Evolutionary conservation across 2,888 invertebrate genomes (phyloP).

Genomic region (Tuta absoluta): DNA sequence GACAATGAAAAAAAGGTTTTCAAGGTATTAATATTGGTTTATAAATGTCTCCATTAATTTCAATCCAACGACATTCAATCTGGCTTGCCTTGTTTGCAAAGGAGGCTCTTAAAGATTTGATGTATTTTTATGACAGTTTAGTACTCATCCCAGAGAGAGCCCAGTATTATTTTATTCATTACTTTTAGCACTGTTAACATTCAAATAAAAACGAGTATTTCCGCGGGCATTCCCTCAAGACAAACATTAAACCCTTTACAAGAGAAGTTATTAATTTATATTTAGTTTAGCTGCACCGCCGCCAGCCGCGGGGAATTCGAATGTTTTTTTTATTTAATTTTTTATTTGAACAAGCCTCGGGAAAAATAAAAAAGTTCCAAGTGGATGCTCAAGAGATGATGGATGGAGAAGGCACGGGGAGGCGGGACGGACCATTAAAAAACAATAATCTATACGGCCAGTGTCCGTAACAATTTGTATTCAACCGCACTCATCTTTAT

Average conservation of each 20-base stretch:
- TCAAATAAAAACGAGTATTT: constrained; percentile 21
- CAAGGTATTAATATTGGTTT: neutral
- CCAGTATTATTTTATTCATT: constrained; percentile 17
- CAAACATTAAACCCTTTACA: constrained; percentile 25
- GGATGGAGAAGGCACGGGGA: constrained; percentile 64
- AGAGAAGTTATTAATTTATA: constrained; percentile 65
- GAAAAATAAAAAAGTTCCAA: constrained; percentile 44
- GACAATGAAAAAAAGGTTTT: neutral
- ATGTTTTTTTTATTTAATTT: constrained; percentile 42
- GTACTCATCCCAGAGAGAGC: neutral
- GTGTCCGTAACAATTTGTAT: constrained; percentile 75
- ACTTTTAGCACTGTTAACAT: constrained; percentile 23
- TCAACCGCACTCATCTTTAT: constrained; percentile 63
- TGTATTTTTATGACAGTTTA: constrained; percentile 1
- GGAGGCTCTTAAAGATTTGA: neutral
- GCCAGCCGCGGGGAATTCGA: constrained; percentile 70
- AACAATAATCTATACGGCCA: constrained; percentile 73
- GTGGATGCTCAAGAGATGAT: constrained; percentile 56
- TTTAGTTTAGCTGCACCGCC: constrained; percentile 68
- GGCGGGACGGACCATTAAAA: constrained; percentile 75
- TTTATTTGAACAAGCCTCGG: constrained; percentile 58
- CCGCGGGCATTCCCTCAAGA: constrained; percentile 25
- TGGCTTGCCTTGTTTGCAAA: neutral
- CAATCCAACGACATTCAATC: neutral
- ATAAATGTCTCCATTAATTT: neutral